Percentiles rank a stretch among this genome's conserved stretches.
Conservation (phyloP, 2,888 invertebrate genomes). For the Ctena decussata region DNA sequence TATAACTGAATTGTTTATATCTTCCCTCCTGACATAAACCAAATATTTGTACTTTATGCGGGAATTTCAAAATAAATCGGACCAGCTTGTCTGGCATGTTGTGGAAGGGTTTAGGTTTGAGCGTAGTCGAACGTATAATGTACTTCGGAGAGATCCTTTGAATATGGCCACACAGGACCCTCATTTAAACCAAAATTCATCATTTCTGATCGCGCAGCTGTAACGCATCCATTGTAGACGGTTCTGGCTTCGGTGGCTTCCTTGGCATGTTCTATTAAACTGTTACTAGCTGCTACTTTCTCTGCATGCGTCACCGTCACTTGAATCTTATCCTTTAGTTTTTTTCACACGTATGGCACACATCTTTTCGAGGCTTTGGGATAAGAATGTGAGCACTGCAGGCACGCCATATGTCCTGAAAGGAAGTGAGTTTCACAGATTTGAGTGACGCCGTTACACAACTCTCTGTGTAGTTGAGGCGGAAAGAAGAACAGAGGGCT, state of each 20-base stretch:
- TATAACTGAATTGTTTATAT: slow-evolving; percentile 37
- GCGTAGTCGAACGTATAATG: slow-evolving; percentile 46
- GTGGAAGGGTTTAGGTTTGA: slow-evolving; percentile 30
- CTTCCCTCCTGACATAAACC: slow-evolving; percentile 42
- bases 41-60: slow-evolving; percentile 50
- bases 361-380: slow-evolving; percentile 30
- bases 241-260: slow-evolving; percentile 11
- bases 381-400: slow-evolving; percentile 37
- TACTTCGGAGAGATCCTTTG: not conserved
- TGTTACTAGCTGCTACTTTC: slow-evolving; percentile 15
- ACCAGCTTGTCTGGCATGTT: slow-evolving; percentile 30
- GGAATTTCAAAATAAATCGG: slow-evolving; percentile 33
- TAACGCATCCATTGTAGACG: slow-evolving; percentile 1
- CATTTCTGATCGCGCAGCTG: not conserved
- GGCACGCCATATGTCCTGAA: slow-evolving; percentile 30
- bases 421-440: slow-evolving; percentile 3
- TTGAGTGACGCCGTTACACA: not conserved
- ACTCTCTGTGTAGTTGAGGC: not conserved
- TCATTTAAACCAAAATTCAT: not conserved
- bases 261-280: slow-evolving; percentile 6
- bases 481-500: not conserved
- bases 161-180: not conserved
- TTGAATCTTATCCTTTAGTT: not conserved
- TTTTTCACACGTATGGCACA: slow-evolving; percentile 37
- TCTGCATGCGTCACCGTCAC: slow-evolving; percentile 26